phyloP scores from a whole-genome alignment of 2,113 vertebrate species.

The Panthera leo region DNA sequence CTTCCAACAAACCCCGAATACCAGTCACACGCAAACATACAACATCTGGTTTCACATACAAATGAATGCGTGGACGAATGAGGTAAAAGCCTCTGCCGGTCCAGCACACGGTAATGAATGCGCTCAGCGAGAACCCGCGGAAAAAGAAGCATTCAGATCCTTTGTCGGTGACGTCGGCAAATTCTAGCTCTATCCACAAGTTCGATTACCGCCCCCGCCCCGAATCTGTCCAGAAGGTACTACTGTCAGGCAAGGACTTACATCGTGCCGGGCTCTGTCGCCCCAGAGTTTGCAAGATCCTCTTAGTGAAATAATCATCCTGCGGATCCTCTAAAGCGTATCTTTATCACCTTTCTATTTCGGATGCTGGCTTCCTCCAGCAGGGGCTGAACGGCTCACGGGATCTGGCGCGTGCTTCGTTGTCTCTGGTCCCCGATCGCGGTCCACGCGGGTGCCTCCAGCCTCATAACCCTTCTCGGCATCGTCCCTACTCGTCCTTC shows the following conservation, averaged over 20 bases:
- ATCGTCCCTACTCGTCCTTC: background rate
- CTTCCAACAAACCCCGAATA: background rate
- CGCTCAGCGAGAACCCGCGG: background rate
- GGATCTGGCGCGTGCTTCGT: accelerated
- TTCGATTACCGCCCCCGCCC: too few species aligned
- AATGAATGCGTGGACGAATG: accelerated
- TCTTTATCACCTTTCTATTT: background rate
- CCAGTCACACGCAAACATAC: background rate
- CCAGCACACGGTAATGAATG: accelerated
- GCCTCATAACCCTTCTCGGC: too few species aligned
- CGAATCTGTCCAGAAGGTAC: too few species aligned
- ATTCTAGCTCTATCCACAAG: accelerated
- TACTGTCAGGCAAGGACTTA: background rate
- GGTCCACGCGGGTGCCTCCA: accelerated
- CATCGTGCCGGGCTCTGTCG: background rate
- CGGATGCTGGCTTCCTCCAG: background rate
- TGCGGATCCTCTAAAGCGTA: accelerated
- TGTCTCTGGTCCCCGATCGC: background rate
- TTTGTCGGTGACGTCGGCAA: accelerated
- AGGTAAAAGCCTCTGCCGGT: background rate
- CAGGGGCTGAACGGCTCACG: accelerated
- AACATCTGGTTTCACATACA: background rate
- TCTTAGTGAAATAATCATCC: background rate
- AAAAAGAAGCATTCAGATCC: background rate
- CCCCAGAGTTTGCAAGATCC: background rate